Evolutionary conservation across 2,797 vertebrate species (phyloP), one percentile per base, ranked within the genome.

Genomic region (Lepus oiostolus): DNA sequence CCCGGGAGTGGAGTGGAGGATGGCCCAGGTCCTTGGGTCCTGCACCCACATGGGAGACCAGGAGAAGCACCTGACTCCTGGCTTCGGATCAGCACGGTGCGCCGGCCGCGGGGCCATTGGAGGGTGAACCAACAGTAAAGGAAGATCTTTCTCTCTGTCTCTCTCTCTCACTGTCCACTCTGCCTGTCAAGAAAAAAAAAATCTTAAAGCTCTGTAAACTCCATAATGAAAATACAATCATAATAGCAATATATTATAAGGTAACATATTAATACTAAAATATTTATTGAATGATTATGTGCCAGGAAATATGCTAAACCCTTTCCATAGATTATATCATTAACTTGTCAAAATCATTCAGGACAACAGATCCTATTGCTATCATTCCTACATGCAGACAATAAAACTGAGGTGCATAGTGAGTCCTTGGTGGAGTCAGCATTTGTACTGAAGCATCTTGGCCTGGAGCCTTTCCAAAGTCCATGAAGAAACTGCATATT

Each of bases 281-380:
- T 68, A 52, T 72, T 83, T 88, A 80, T 63, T 88, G n/a, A 94
- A 50, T 54, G 28, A 67, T 70, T 58, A 32, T 58, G 30, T 81
- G 8, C 35, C 30, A 86, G n/a, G 28, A 35, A 86, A 58, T 91
- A 74, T 50, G 22, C 35, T 75, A 75, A 87, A 12, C 21, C 12
- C 24, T 87, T 83, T 21, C 80, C 9, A n/a, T 67, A 22, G 24
- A 67, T 65, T 80, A 52, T 30, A 28, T 79, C 17, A 84, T 79
- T 88, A 84, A 52, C 71, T 71, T 85, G 74, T 68, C 16, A 80
- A 42, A 75, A 9, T 75, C 60, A 68, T 80, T 58, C 60, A 62
- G 54, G 54, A 28, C 68, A 47, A 82, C 65, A 88, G 52, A 30
- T 42, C 35, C 24, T 60, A 38, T 67, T 58, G 76, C 63, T 26